A percentile compares a stretch with the other conserved stretches of the same genome.
Conservation (phyloP, 2,113 vertebrate genomes). For the Oreochromis spilurus region DNA sequence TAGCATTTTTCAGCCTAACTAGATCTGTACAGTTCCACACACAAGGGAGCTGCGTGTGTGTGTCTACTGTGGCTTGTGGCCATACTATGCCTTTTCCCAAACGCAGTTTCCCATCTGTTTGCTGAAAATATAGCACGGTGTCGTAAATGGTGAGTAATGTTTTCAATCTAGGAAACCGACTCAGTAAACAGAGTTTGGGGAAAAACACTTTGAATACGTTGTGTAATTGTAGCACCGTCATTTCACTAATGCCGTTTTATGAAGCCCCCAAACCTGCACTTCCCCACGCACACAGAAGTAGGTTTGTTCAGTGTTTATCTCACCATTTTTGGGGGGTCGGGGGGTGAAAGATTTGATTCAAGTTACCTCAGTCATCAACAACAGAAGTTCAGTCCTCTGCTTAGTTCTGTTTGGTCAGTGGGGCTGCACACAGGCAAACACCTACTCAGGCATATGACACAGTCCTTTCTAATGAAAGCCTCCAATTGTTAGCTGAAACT, state of each 20-base stretch:
- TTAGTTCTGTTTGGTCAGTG: not conserved
- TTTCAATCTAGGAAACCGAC: constrained; percentile 31
- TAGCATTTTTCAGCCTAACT: not conserved
- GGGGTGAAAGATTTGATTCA: not conserved
- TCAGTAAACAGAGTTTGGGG: not conserved
- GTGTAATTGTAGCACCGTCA: constrained; percentile 2
- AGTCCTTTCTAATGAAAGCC: not conserved
- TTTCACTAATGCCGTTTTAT: not conserved
- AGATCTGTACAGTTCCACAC: not conserved
- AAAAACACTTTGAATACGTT: not conserved
- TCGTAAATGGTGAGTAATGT: constrained; percentile 19
- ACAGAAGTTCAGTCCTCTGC: not conserved
- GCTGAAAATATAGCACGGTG: constrained; percentile 13
- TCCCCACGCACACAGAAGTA: not conserved
- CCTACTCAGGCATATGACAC: not conserved
- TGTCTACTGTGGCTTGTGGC: not conserved
- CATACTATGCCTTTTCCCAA: not conserved
- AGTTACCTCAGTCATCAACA: not conserved
- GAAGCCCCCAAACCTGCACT: not conserved
- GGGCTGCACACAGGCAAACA: not conserved
- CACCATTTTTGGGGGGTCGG: not conserved
- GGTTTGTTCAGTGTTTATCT: not conserved
- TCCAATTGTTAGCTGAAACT: not conserved
- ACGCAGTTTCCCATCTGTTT: constrained; percentile 26
- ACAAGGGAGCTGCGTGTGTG: not conserved